Base-by-base conservation (phyloP, 2,113 vertebrate species). In the Anas platyrhynchos region DNA sequence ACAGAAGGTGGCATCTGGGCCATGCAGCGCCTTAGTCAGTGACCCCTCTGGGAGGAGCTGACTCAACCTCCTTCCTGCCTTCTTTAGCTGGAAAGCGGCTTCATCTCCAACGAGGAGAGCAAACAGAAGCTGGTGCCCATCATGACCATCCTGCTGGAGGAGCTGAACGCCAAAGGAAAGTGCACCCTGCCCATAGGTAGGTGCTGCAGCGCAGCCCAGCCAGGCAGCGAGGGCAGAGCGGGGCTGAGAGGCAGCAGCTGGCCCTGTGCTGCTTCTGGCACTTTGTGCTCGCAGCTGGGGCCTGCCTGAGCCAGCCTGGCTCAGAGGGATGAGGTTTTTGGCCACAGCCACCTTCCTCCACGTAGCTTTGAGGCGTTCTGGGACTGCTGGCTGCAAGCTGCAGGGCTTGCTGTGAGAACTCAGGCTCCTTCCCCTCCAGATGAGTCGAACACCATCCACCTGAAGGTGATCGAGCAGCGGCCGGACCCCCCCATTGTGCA, bases 111-210 rank as follows among this genome's bases (percentile, higher is more conserved):
- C 0, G 99, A 99, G 83, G 99, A 99, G 91, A 99, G 99, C 96
- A 99, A 99, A 78, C 99, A 99, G 98, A 99, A 99, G 93, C 97
- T 99, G 95, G 98, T 99, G 86, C 98, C 99, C 34, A 99, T 99
- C 58, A 99, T 99, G 99, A 99, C 98, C 23, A 99, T 99, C 79
- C 97, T 99, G 93, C 97, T 99, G 95, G 99, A 99, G 83, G 99
- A 99, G 61, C 98, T 99, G 63, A 99, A 99, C 41, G 99, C 99
- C 38, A 99, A 98, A 22, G 99, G 99, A 93, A 98, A 98, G 58
- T 99, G 99, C 93, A 99, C 99, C 8, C 96, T 99, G 56, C 99
- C 99, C 15, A 99, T 99, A 83, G 99, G 94, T 99, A 79, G 99
- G 94, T 92, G 83, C 0, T 4, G 16, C 2, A 9, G 89, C 77